A percentile compares a stretch with the other conserved stretches of the same genome.
These are phyloP conservation scores for Meta bourneti DNA, from an alignment of 2,888 invertebrate genomes.

Conservation along the genomic window DNA sequence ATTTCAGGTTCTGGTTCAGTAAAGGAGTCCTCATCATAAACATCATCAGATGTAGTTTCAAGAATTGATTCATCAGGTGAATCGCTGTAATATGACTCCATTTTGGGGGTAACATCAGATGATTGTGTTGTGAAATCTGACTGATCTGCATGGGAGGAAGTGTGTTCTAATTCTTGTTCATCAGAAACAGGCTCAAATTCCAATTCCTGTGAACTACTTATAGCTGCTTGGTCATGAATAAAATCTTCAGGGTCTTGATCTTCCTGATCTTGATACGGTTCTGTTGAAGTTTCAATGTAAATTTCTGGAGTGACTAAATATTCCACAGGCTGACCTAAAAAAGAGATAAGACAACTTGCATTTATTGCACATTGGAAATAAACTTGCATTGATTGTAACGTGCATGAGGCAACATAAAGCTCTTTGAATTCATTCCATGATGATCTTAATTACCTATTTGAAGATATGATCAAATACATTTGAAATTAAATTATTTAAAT, in stretches of 20 bases:
- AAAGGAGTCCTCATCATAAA: not conserved
- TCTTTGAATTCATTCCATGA: not conserved
- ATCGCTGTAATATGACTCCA: not conserved
- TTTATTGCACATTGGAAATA: too few species aligned
- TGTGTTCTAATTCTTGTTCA: not conserved
- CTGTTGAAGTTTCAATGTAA: not conserved
- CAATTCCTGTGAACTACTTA: not conserved
- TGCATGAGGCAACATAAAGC: too few species aligned
- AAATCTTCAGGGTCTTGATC: constrained; percentile 6
- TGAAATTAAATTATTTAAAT: too few species aligned
- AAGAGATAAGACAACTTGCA: too few species aligned
- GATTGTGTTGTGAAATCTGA: not conserved
- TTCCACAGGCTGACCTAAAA: not conserved
- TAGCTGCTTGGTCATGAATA: not conserved
- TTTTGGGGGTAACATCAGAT: not conserved
- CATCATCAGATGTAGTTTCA: not conserved
- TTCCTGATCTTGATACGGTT: not conserved
- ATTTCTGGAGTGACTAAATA: not conserved
- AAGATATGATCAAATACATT: not conserved
- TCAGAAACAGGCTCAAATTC: constrained; percentile 2
- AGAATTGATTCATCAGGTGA: constrained; percentile 3
- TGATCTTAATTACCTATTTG: not conserved
- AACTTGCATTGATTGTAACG: too few species aligned
- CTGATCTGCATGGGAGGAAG: not conserved
- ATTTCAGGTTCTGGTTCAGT: not conserved